Evolutionary conservation across 2,113 vertebrate genomes (phyloP), one percentile per base, ranked within the genome.

Genomic region (Glaucomys volans): DNA sequence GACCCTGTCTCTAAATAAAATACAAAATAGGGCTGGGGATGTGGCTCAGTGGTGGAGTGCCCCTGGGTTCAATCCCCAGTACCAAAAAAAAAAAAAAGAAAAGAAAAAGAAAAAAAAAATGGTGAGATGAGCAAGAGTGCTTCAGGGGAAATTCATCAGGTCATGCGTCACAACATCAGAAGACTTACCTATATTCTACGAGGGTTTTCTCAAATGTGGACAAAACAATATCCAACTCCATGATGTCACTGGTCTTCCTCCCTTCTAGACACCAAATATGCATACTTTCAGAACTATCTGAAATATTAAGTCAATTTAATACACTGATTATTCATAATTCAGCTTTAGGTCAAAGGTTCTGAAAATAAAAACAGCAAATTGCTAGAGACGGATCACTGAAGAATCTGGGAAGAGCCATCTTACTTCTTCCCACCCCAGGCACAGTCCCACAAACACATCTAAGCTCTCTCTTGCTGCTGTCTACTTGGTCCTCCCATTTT

Each of bases 201-300:
- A 98, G 59, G 93, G 97, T 95, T 47, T 98, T 97, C 95, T 98
- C 98, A 96, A 99, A 98, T 16, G 97, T 97, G n/a, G 96, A 85
- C 93, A 99, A 97, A 97, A 99, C 89, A 88, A 99, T 94, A 90
- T 99, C 98, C 69, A 99, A 94, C 52, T 99, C 98, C 93, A 90
- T 98, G 75, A 99, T 90, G 94, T 98, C 97, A 79, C 94, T 98
- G 42, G 79, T 1, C 87, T 96, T 98, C 93, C 97, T 59, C 47
- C 93, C 89, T 88, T 98, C 98, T 85, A 96, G 95, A 95, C 98
- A 98, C 98, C 98, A 98, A 74, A 98, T 8, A 26, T 82, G 72
- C 47, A 95, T 0, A 79, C 44, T 96, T 72, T 4, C 47, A 0
- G 95, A 79, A 35, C 64, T 37, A n/a, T 17, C 98, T 99, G 95